Conservation (phyloP, 2,888 invertebrate species). For the Deilephila porcellus region DNA sequence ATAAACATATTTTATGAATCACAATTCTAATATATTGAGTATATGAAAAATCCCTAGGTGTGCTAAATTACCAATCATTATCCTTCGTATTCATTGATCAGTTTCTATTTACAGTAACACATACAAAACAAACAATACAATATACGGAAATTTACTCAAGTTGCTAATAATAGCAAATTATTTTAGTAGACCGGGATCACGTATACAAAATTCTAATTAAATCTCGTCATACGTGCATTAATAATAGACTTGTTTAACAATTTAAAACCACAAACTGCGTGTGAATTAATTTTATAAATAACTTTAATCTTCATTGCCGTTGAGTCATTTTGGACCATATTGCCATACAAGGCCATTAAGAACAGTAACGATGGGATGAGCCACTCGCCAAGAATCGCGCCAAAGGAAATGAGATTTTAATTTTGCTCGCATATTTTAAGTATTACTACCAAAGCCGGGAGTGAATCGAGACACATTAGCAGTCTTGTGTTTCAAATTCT, state of each 20-base stretch:
- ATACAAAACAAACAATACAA: conserved; percentile 9
- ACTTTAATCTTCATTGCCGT: conserved; percentile 33
- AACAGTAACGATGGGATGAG: conserved; percentile 42
- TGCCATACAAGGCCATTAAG: conserved; percentile 50
- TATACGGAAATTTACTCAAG: background rate
- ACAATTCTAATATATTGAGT: background rate
- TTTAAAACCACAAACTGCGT: conserved; percentile 31
- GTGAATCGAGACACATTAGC: conserved; percentile 16
- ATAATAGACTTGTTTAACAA: conserved; percentile 11
- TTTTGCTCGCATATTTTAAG: conserved; percentile 38
- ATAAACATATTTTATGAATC: background rate
- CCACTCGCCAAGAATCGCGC: conserved; percentile 47
- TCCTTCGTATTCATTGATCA: background rate
- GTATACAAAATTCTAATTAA: conserved; percentile 22
- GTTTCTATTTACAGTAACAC: conserved; percentile 14
- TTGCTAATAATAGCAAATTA: background rate
- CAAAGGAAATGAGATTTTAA: conserved; percentile 56
- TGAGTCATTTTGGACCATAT: conserved; percentile 42
- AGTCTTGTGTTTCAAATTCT: background rate
- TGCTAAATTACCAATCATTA: background rate
- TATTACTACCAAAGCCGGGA: background rate
- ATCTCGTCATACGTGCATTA: conserved; percentile 22
- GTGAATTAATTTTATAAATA: conserved; percentile 32
- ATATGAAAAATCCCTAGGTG: background rate
- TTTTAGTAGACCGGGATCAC: background rate